phyloP scores from a whole-genome alignment of 2,113 vertebrate genomes.

The Regulus satrapa region DNA sequence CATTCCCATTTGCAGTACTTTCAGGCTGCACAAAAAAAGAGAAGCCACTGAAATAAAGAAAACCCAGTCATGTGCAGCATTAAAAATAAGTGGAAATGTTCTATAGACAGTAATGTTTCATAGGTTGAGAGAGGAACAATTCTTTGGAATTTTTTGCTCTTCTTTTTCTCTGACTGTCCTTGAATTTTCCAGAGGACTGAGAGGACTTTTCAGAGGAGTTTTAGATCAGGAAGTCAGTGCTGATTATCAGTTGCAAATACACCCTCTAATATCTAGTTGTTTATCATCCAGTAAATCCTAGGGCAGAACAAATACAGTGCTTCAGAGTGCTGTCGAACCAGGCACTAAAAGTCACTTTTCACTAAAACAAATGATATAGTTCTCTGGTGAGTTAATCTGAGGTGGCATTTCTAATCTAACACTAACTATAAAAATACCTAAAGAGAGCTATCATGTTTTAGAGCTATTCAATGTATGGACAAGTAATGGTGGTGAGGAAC shows the following conservation, averaged over 20 bases:
- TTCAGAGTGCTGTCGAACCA: not conserved
- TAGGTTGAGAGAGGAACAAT: not conserved
- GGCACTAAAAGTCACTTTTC: not conserved
- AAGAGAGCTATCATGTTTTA: not conserved
- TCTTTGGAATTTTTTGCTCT: not conserved
- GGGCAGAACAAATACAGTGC: not conserved
- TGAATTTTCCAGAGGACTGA: not conserved
- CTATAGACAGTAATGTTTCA: not conserved
- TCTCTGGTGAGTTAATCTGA: not conserved
- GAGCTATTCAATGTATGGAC: not conserved
- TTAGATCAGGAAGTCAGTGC: not conserved
- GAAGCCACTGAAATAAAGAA: not conserved
- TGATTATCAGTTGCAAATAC: not conserved
- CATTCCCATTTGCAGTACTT: not conserved
- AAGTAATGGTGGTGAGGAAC: not conserved
- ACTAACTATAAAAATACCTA: not conserved
- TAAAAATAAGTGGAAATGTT: not conserved
- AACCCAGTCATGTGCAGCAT: not conserved
- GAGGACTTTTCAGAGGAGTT: not conserved
- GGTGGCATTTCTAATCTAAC: not conserved
- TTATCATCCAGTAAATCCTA: not conserved
- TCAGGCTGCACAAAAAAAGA: not conserved
- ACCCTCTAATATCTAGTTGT: not conserved
- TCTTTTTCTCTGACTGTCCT: not conserved
- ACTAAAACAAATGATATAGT: not conserved